Conservation (phyloP, 2,113 vertebrate species). For the Sander vitreus region DNA sequence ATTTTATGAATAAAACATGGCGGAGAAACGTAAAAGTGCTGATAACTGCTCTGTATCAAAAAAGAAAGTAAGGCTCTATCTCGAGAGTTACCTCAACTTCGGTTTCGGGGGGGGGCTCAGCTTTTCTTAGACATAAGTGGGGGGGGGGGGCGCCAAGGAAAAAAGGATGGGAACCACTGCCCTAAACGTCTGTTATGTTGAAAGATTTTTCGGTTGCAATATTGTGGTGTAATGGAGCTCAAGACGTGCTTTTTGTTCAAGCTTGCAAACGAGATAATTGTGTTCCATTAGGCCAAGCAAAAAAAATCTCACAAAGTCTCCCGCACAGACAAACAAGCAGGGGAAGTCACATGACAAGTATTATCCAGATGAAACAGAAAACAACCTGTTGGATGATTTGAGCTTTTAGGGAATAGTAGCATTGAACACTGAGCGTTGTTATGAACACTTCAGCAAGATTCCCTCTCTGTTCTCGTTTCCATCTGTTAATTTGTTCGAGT, state of each 20-base stretch:
- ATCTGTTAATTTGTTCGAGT: constrained; percentile 29
- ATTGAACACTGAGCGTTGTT: constrained; percentile 12
- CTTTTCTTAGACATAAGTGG: too few species aligned
- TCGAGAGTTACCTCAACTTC: too few species aligned
- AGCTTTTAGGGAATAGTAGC: constrained; percentile 11
- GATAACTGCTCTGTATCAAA: too few species aligned
- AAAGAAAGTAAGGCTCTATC: too few species aligned
- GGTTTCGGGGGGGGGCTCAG: too few species aligned
- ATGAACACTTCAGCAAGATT: constrained; percentile 5
- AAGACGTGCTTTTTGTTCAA: neutral
- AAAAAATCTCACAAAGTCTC: neutral
- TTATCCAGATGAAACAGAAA: constrained; percentile 2
- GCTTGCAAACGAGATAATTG: neutral
- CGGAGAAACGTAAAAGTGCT: too few species aligned
- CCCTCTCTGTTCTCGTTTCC: constrained; percentile 36
- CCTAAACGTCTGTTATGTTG: neutral
- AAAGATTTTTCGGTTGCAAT: neutral
- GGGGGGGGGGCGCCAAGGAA: too few species aligned
- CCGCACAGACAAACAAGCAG: neutral
- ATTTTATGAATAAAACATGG: too few species aligned
- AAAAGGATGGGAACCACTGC: too few species aligned
- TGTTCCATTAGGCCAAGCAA: neutral
- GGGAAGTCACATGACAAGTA: neutral
- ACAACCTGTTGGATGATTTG: neutral
- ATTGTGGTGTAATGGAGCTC: neutral